Evolutionary conservation across 2,797 vertebrate species (phyloP).

Genomic region (Dallia pectoralis): DNA sequence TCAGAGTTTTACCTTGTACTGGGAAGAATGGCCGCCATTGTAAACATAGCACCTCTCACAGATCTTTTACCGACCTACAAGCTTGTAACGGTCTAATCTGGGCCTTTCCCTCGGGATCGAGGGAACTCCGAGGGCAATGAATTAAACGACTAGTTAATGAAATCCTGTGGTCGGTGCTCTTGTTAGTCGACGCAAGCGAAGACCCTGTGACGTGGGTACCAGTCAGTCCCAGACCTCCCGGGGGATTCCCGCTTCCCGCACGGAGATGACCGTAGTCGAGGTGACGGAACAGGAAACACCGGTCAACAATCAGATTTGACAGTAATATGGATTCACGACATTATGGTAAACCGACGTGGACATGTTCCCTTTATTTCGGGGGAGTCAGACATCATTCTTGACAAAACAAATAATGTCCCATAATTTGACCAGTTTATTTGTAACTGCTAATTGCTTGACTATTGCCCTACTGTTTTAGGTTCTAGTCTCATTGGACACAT

Average conservation of each 20-base stretch:
- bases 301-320: slow-evolving; percentile 2
- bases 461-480: background rate
- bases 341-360: background rate
- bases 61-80: slow-evolving; percentile 39
- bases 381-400: background rate
- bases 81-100: slow-evolving; percentile 46
- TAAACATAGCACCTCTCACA: slow-evolving; percentile 43
- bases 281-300: background rate
- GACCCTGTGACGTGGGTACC: slow-evolving; percentile 35
- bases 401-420: background rate
- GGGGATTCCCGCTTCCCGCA: background rate
- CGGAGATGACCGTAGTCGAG: background rate
- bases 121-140: slow-evolving; percentile 41
- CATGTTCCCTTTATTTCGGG: background rate
- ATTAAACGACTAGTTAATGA: slow-evolving; percentile 48
- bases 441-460: background rate
- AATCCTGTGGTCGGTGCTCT: slow-evolving; percentile 48
- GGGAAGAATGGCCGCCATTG: slow-evolving; percentile 50
- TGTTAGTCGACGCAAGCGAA: slow-evolving; percentile 33
- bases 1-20: slow-evolving; percentile 18
- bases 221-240: slow-evolving; percentile 18
- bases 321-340: background rate
- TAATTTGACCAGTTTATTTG: background rate
- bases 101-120: slow-evolving; percentile 23
- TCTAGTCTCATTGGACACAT: background rate